phyloP scores from a whole-genome alignment of 2,113 vertebrate species.

The Acanthisitta chloris region DNA sequence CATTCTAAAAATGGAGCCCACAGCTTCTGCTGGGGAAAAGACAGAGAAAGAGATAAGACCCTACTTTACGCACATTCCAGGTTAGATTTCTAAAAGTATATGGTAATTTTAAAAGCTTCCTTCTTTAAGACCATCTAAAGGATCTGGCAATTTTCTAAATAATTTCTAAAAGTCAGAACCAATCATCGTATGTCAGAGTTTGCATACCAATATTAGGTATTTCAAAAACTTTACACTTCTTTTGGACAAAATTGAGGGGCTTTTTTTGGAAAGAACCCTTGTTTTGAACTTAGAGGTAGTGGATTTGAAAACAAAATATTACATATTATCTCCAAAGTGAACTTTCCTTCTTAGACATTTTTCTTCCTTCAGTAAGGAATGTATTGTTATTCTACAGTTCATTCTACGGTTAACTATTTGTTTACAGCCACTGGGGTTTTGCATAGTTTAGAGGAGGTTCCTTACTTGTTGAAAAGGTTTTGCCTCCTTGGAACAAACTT shows the following conservation, averaged over 20 bases:
- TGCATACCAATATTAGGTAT: background rate
- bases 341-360: background rate
- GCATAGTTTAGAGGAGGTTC: background rate
- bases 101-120: background rate
- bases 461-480: background rate
- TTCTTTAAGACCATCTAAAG: background rate
- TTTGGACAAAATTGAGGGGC: background rate
- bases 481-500: background rate
- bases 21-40: background rate
- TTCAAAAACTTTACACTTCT: background rate
- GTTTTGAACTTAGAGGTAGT: background rate
- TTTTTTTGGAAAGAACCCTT: background rate
- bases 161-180: background rate
- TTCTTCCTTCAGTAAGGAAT: background rate
- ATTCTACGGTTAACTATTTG: background rate
- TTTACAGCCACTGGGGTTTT: background rate
- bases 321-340: background rate
- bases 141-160: background rate
- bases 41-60: background rate
- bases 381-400: background rate
- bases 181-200: background rate
- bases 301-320: background rate
- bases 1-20: background rate
- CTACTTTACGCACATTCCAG: background rate
- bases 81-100: background rate